These are phyloP conservation scores for Drosophila serrata DNA, from an alignment of 1,140 invertebrate genomes.

Conservation along the genomic window DNA sequence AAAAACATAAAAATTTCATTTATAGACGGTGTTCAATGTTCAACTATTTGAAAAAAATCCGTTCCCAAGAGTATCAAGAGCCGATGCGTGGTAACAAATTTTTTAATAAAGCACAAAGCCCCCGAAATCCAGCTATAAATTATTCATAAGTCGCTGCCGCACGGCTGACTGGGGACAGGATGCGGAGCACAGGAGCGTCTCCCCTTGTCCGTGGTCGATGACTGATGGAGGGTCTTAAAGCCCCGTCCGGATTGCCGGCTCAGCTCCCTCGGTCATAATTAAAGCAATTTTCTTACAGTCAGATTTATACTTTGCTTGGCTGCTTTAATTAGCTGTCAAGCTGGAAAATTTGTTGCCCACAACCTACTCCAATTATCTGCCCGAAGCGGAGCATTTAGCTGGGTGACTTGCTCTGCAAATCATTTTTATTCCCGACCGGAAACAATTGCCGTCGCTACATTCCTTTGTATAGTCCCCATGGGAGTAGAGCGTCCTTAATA, in stretches of 20 bases:
- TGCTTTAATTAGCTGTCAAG: constrained; percentile 30
- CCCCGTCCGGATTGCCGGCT: neutral
- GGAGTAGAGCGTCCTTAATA: constrained; percentile 2
- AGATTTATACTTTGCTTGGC: constrained; percentile 15
- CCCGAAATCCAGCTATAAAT: constrained; percentile 53
- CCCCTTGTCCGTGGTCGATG: constrained; percentile 8
- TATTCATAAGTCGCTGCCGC: constrained; percentile 54
- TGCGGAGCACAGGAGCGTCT: constrained; percentile 2
- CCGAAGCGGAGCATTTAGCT: constrained; percentile 22
- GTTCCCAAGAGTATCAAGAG: constrained; percentile 2
- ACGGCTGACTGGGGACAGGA: constrained; percentile 15
- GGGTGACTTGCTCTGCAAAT: constrained; percentile 2
- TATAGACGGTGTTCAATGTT: neutral
- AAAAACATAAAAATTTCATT: neutral
- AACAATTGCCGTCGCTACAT: constrained; percentile 6
- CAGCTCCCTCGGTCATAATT: constrained; percentile 21
- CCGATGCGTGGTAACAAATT: constrained; percentile 2
- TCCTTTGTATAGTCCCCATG: constrained; percentile 6
- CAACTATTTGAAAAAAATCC: constrained; percentile 17
- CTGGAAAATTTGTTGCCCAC: constrained; percentile 17
- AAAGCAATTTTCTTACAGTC: constrained; percentile 25
- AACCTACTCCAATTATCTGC: constrained; percentile 30
- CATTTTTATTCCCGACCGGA: constrained; percentile 17
- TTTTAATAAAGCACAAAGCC: constrained; percentile 48
- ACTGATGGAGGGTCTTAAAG: constrained; percentile 27